phyloP scores from a whole-genome alignment of 2,888 invertebrate species.

The Leucophenga montana region DNA sequence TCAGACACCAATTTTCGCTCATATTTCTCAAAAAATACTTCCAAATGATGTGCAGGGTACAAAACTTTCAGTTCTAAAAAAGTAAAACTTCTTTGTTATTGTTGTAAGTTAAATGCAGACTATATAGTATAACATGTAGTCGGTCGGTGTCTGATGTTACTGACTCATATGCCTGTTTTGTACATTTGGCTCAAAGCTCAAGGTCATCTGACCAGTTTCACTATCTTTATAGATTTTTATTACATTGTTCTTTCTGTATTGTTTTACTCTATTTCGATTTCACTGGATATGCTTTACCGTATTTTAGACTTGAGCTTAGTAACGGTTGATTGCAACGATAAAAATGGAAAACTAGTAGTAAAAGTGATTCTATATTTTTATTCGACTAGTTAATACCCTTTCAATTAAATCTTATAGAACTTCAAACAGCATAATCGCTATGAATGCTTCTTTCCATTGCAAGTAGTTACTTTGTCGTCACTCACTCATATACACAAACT shows the following conservation, averaged over 20 bases:
- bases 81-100: neutral
- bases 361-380: neutral
- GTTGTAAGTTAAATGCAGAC: neutral
- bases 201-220: slow-evolving; percentile 48
- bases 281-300: neutral
- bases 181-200: slow-evolving; percentile 50
- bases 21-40: too few species aligned
- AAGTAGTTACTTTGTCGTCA: too few species aligned
- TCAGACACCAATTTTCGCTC: too few species aligned
- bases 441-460: too few species aligned
- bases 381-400: too few species aligned
- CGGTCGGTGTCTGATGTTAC: slow-evolving; percentile 13
- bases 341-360: neutral
- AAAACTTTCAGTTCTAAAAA: neutral
- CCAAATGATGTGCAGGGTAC: too few species aligned
- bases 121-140: neutral
- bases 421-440: too few species aligned
- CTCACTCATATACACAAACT: too few species aligned
- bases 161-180: slow-evolving; percentile 47
- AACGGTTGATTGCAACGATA: slow-evolving; percentile 4
- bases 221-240: slow-evolving; percentile 25
- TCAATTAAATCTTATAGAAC: too few species aligned
- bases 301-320: slow-evolving; percentile 49
- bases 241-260: neutral
- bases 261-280: slow-evolving; percentile 11